Percentiles rank a stretch among this genome's conserved stretches.
Conservation (phyloP, 2,797 vertebrate species). For the Muscicapa striata region DNA sequence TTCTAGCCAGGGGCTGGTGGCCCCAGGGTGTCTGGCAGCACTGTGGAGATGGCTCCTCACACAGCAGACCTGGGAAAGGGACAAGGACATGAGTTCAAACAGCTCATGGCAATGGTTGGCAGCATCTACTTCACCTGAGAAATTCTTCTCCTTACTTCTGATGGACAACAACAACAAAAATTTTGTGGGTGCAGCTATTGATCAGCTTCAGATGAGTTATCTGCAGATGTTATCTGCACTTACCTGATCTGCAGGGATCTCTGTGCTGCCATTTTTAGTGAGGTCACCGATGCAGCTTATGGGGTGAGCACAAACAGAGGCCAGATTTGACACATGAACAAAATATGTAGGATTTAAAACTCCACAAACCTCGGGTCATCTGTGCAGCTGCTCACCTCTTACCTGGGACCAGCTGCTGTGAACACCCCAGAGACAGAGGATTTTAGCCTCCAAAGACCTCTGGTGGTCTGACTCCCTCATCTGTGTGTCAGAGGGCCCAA, state of each 20-base stretch:
- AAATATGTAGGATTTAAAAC: neutral
- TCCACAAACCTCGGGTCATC: fast-evolving
- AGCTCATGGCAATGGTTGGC: neutral
- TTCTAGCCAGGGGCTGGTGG: neutral
- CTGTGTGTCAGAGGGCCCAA: neutral
- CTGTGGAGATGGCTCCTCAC: neutral
- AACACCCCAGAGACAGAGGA: neutral
- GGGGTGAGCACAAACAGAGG: neutral
- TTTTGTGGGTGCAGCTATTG: neutral
- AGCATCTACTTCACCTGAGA: neutral
- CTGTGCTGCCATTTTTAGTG: neutral
- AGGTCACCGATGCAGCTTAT: neutral
- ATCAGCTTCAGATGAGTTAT: neutral
- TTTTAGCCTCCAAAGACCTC: neutral
- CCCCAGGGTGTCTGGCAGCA: neutral
- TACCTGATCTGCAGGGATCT: neutral
- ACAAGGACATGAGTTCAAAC: neutral
- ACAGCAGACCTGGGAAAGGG: neutral
- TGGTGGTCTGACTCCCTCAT: neutral
- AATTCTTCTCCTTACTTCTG: neutral
- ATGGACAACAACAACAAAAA: neutral
- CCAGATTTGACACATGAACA: neutral
- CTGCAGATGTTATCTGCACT: neutral
- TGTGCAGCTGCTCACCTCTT: neutral
- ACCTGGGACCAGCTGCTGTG: neutral